Evolutionary conservation across 2,888 invertebrate genomes (phyloP), one percentile per base, ranked within the genome.

Genomic region (Caenorhabditis sulstoni): DNA sequence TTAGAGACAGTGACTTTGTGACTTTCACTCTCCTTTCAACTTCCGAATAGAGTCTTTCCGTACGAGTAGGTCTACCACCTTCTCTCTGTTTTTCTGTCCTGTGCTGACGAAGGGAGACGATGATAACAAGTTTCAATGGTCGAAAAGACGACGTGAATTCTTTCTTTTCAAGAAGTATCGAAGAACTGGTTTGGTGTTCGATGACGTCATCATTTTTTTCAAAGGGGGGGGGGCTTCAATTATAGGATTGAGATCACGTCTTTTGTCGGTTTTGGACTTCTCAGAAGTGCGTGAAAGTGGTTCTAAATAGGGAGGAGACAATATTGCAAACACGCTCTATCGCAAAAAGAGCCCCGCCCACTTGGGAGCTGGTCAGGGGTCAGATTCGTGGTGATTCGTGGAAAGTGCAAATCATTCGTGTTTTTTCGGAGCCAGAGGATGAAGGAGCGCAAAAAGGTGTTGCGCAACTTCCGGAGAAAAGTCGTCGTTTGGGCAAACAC

Each of bases 21-120:
- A 50, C 9, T 53, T 44, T 22, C 39, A 16, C 18, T 18, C 44
- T 41, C 47, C 41, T 37, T 22, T 41, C 50, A 57, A 50, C 45
- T 74, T 59, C 23, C 35, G 39, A 50, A 47, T 22, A 47, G 52
- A 55, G 49, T 23, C 52, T 66, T 66, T 74, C 57, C 62, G 53
- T 39, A 11, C 35, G 64, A 75, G 22, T 66, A 65, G 58, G 73
- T 65, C 44, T 62, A 29, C 29, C 29, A 5, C 29, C 45, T 61
- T 57, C n/a, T 53, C 57, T 62, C 20, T 53, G 39, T 73, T 35
- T 75, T 39, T 75, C 52, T 70, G 55, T 55, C 47, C 57, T 37
- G 22, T 57, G 49, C 49, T 22, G 29, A n/a, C 7, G 37, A 53
- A 18, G 57, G 50, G 5, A 14, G 57, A 55, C 18, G 45, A 35